Conservation (phyloP, 1,140 invertebrate species). For the Samia ricini region DNA sequence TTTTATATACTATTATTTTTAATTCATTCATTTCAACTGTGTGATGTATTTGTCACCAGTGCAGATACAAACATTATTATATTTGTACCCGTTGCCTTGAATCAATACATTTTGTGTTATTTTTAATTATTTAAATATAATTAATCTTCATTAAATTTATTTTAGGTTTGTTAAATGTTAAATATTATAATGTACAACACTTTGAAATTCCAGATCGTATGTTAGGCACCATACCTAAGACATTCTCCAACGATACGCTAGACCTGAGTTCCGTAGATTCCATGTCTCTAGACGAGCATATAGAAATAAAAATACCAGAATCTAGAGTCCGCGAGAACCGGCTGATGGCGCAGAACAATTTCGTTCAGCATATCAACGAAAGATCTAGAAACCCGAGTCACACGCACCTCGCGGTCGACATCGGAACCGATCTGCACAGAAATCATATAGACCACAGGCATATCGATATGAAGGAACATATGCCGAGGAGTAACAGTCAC, state of each 20-base stretch:
- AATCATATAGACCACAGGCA: conserved; percentile 35
- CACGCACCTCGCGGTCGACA: conserved; percentile 58
- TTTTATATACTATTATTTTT: too few species aligned
- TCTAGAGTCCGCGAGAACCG: conserved; percentile 69
- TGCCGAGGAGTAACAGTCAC: conserved; percentile 67
- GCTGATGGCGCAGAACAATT: conserved; percentile 70
- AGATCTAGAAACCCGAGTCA: conserved; percentile 56
- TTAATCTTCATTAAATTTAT: background rate
- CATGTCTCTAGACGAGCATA: conserved; percentile 74
- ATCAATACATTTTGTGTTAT: background rate
- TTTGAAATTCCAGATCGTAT: conserved; percentile 62
- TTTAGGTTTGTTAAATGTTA: background rate
- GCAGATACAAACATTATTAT: too few species aligned
- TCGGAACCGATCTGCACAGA: conserved; percentile 41
- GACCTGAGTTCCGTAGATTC: conserved; percentile 76
- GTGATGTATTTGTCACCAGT: too few species aligned
- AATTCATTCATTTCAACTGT: too few species aligned
- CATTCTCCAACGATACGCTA: conserved; percentile 73
- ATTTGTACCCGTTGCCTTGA: background rate
- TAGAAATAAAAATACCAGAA: conserved; percentile 76
- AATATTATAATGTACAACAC: too few species aligned
- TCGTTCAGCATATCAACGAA: conserved; percentile 64
- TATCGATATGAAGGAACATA: conserved; percentile 28
- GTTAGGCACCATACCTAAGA: conserved; percentile 69
- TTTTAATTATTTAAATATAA: too few species aligned